Percentiles rank a stretch among this genome's conserved stretches.
phyloP scores from a whole-genome alignment of 2,113 vertebrate genomes.

The Sinocyclocheilus anshuiensis region DNA sequence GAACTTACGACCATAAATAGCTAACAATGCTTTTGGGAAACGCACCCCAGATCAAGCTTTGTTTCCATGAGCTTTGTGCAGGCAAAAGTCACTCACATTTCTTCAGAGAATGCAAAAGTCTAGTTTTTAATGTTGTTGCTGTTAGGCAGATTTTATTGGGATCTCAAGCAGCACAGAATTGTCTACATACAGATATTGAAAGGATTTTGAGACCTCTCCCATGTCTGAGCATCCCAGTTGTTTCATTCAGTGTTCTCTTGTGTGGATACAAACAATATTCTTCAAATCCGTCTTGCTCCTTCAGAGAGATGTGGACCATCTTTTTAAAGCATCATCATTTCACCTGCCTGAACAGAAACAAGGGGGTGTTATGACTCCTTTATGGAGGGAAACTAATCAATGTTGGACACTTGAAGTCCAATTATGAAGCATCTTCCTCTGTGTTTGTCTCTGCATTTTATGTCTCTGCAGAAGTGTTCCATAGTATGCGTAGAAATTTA shows the following conservation, averaged over 20 bases:
- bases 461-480: background rate
- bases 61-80: no score
- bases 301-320: background rate
- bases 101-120: background rate
- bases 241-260: background rate
- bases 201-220: background rate
- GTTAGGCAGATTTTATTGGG: background rate
- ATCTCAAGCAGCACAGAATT: background rate
- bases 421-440: constrained; percentile 11
- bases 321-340: constrained; percentile 10
- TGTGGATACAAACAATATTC: background rate
- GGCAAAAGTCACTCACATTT: background rate
- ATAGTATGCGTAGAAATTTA: background rate
- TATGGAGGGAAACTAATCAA: constrained; percentile 17
- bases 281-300: background rate
- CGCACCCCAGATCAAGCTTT: background rate
- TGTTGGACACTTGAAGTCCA: constrained; percentile 16
- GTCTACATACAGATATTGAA: background rate
- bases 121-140: background rate
- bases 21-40: no score
- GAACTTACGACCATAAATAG: no score
- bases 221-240: background rate
- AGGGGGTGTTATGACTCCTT: background rate
- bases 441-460: background rate
- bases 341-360: constrained; percentile 10